These are phyloP conservation scores for Microctenopoma lineatum DNA, from an alignment of 2,797 vertebrate genomes.

Conservation along the genomic window DNA sequence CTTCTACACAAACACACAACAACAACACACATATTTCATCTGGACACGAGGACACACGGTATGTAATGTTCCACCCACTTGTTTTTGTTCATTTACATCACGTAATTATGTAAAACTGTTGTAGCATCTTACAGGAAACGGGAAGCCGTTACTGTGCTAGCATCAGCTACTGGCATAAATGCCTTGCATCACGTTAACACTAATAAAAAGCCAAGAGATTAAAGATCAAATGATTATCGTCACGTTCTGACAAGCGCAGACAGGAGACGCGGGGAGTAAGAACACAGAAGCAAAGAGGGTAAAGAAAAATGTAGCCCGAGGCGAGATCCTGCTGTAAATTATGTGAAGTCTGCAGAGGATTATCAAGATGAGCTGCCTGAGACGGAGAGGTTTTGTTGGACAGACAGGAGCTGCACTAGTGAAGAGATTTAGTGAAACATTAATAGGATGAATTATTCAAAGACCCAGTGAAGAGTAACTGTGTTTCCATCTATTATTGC, in stretches of 20 bases:
- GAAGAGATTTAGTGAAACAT: slow-evolving; percentile 47
- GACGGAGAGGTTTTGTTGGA: slow-evolving; percentile 27
- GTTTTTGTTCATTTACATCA: no score
- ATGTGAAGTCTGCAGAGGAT: slow-evolving; percentile 41
- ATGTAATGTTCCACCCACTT: no score
- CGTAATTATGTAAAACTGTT: no score
- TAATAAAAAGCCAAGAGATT: not conserved
- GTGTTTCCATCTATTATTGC: slow-evolving; percentile 42
- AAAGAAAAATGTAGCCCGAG: slow-evolving; percentile 1
- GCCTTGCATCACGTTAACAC: not conserved
- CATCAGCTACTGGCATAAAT: not conserved
- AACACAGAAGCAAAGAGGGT: not conserved
- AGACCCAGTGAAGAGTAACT: slow-evolving; percentile 50
- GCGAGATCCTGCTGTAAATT: slow-evolving; percentile 13
- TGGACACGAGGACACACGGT: no score
- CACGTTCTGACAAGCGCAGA: not conserved
- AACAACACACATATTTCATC: not conserved
- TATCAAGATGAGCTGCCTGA: slow-evolving; percentile 3
- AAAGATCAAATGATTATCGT: not conserved
- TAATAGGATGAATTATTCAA: slow-evolving; percentile 44
- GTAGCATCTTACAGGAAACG: no score
- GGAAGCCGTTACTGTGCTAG: no score
- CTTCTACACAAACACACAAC: slow-evolving; percentile 82
- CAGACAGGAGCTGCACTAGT: slow-evolving; percentile 19
- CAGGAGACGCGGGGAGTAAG: not conserved